Evolutionary conservation across 2,797 vertebrate genomes (phyloP).

Genomic region (Platyrinchus mystaceus): DNA sequence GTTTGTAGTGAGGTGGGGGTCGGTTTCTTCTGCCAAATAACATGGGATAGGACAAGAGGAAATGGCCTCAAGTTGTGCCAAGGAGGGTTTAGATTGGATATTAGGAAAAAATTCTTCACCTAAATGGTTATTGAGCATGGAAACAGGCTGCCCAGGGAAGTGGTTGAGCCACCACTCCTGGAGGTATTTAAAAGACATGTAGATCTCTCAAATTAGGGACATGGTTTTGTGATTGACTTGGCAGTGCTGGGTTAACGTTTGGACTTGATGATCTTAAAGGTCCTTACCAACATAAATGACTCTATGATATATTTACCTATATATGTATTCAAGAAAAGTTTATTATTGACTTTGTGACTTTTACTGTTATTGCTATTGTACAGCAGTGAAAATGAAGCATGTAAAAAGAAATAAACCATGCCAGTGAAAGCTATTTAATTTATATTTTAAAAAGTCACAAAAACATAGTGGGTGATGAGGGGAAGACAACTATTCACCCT

Average conservation of each 20-base stretch:
- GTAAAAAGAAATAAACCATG: not conserved
- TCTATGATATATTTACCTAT: not conserved
- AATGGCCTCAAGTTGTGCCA: not conserved
- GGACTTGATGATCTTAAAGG: not conserved
- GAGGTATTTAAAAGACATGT: not conserved
- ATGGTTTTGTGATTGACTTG: not conserved
- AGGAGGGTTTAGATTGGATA: not conserved
- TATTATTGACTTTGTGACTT: not conserved
- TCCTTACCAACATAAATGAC: not conserved
- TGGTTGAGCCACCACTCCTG: not conserved
- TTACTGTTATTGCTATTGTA: not conserved
- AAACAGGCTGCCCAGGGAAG: not conserved
- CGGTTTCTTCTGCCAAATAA: not conserved
- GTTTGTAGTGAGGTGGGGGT: not conserved
- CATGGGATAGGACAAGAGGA: not conserved
- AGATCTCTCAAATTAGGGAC: not conserved
- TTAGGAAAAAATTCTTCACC: not conserved
- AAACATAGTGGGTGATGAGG: not conserved
- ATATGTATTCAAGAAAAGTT: not conserved
- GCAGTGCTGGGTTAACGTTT: not conserved
- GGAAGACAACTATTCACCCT: not conserved
- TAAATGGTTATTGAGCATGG: not conserved
- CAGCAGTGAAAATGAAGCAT: not conserved
- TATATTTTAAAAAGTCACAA: not conserved
- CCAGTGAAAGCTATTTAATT: not conserved